Evolutionary conservation across 2,888 invertebrate genomes (phyloP), one percentile per base, ranked within the genome.

Genomic region (Aleiodes testaceus): DNA sequence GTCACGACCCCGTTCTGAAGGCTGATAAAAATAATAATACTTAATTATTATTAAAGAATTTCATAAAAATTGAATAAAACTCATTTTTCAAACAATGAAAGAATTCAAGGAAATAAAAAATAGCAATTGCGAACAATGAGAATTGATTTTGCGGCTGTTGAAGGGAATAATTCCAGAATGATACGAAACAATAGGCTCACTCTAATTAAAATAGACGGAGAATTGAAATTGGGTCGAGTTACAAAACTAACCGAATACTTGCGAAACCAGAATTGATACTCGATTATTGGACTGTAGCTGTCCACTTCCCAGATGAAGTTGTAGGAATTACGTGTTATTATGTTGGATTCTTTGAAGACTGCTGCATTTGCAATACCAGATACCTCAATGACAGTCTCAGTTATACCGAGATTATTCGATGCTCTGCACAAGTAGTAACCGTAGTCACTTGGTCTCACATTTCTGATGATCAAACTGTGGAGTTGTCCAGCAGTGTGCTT

Each of bases 241-340:
- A 16, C 36, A 14, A 66, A 52, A 77, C 80, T 80, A 72, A 88
- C 88, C 82, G 78, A 78, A 72, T 80, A 84, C 77, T 85, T 84
- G 44, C 88, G 82, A 78, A 89, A 89, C 78, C 85, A 82, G 82
- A 92, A 88, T 78, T 89, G 89, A 75, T 92, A 91, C 88, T 95
- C 95, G 79, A 93, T 92, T 65, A 95, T 92, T 1, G 93, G 92
- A 42, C 93, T 92, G 85, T 94, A 93, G 69, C 94, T 95, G 82
- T 95, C 95, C 0, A 95, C 95, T 82, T 94, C 94, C 95, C 95
- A 96, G 66, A 94, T 92, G 2, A 96, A 89, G 5, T 92, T 92
- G 82, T 93, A 94, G 26, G 92, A 88, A 66, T 86, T 87, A 74
- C 90, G 69, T 84, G 91, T 59, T 2, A 83, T 76, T n/a, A 89